Evolutionary conservation across 2,888 invertebrate species (phyloP).

Genomic region (Galerucella pusilla): DNA sequence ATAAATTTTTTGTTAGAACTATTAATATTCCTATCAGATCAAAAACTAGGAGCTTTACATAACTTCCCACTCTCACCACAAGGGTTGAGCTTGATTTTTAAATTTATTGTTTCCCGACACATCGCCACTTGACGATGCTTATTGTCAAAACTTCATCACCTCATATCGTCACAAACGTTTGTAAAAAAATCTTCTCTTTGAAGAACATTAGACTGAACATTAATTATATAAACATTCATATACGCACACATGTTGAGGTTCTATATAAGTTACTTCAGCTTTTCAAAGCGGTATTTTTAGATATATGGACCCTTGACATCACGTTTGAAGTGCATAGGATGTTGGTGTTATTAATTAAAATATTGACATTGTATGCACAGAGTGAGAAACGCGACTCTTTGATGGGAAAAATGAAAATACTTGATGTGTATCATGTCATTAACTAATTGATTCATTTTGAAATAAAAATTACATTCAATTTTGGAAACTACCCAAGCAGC

Average conservation of each 20-base stretch:
- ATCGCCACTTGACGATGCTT: background rate
- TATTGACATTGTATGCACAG: constrained; percentile 20
- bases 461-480: background rate
- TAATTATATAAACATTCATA: constrained; percentile 35
- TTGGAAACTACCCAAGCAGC: too few relatives aligned
- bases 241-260: constrained; percentile 33
- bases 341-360: constrained; percentile 35
- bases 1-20: too few relatives aligned
- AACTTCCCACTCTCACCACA: too few relatives aligned
- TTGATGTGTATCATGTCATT: constrained; percentile 1
- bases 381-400: constrained; percentile 11
- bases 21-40: too few relatives aligned
- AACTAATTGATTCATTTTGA: background rate
- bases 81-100: background rate
- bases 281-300: constrained; percentile 34
- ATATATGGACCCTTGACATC: constrained; percentile 23
- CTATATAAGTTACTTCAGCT: constrained; percentile 33
- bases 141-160: constrained; percentile 26
- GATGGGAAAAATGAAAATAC: constrained; percentile 5
- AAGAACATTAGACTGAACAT: constrained; percentile 24
- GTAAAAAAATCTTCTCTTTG: constrained; percentile 7
- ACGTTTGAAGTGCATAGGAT: constrained; percentile 28
- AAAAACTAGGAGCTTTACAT: too few relatives aligned
- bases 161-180: constrained; percentile 1
- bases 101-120: constrained; percentile 6